Conservation (phyloP, 2,113 vertebrate species). For the pig (Sus scrofa) region DNA sequence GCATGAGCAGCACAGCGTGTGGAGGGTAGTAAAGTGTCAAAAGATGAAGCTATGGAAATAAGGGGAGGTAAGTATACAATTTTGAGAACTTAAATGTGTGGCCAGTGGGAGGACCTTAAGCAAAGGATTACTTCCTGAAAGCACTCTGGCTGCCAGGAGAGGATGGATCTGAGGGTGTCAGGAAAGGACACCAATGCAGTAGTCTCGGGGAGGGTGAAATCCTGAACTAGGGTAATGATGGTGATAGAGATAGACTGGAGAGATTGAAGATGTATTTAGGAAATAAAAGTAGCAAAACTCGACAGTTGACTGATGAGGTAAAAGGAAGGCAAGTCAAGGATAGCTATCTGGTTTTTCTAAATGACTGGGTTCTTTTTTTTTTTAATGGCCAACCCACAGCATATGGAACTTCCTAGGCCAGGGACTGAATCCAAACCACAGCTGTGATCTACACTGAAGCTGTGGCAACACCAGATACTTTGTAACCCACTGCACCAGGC, state of each 20-base stretch:
- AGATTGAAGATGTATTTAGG: not conserved
- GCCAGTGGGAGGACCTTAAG: not conserved
- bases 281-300: constrained; percentile 2
- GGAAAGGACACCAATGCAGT: not conserved
- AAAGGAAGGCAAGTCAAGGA: not conserved
- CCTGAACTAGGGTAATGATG: not conserved
- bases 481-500: too few relatives aligned
- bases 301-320: not conserved
- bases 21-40: not conserved
- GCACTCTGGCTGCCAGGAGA: not conserved
- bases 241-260: not conserved
- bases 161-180: not conserved
- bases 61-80: not conserved
- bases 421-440: too few relatives aligned
- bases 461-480: too few relatives aligned
- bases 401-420: too few relatives aligned
- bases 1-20: not conserved
- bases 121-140: not conserved
- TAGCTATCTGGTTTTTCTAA: not conserved
- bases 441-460: too few relatives aligned
- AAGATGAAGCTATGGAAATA: not conserved
- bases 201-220: not conserved
- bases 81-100: not conserved
- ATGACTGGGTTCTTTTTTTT: not conserved
- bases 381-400: too few relatives aligned